phyloP scores from a whole-genome alignment of 2,888 invertebrate genomes.

The Ligdia adustata region DNA sequence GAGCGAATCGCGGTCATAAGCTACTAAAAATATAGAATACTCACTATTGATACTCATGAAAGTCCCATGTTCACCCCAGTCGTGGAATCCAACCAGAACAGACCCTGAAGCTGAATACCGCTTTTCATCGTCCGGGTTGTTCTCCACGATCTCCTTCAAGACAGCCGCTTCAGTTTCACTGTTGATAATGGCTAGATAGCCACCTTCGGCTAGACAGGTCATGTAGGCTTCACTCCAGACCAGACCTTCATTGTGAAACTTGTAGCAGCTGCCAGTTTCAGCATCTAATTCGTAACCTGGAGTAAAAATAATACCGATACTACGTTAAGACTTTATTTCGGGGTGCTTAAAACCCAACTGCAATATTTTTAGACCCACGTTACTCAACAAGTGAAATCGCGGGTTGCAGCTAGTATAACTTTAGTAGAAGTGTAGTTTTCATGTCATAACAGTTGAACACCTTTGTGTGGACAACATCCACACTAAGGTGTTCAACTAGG shows the following conservation, averaged over 20 bases:
- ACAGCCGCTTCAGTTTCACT: conserved; percentile 9
- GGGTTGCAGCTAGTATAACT: too few relatives aligned
- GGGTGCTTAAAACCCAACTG: too few relatives aligned
- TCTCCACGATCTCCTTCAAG: background rate
- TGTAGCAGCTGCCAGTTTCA: conserved; percentile 10
- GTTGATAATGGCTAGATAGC: conserved; percentile 22
- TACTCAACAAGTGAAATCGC: too few relatives aligned
- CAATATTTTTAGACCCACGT: too few relatives aligned
- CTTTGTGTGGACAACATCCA: too few relatives aligned
- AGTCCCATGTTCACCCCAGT: background rate
- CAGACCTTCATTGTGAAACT: conserved; percentile 7
- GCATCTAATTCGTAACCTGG: background rate
- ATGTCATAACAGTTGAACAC: too few relatives aligned
- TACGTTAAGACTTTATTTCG: too few relatives aligned
- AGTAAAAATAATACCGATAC: too few relatives aligned
- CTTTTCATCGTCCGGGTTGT: background rate
- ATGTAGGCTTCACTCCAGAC: conserved; percentile 20
- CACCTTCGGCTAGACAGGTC: conserved; percentile 22
- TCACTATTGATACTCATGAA: background rate
- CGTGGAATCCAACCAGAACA: background rate
- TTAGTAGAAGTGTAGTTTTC: too few relatives aligned
- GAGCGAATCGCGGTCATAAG: too few relatives aligned
- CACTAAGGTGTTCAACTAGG: too few relatives aligned
- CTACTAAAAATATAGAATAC: too few relatives aligned
- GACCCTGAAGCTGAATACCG: background rate